Percentiles rank a stretch among this genome's conserved stretches.
These are phyloP conservation scores for Microctenopoma lineatum DNA, from an alignment of 2,797 vertebrate genomes.

Conservation along the genomic window DNA sequence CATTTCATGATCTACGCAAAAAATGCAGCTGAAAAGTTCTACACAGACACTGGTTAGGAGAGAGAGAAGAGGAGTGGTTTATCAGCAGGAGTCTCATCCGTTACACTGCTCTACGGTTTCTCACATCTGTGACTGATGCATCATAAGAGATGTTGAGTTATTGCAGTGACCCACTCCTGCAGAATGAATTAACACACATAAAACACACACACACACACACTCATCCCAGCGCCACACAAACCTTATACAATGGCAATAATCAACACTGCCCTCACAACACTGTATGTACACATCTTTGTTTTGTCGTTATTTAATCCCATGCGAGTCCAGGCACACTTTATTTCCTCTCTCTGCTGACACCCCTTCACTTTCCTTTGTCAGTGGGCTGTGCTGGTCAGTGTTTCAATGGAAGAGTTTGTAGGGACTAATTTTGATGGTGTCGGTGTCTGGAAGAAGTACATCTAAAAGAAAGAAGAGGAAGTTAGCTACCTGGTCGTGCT, in stretches of 20 bases:
- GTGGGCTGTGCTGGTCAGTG: conserved; percentile 27
- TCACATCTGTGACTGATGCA: too few species aligned
- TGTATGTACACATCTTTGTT: neutral
- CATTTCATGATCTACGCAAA: too few species aligned
- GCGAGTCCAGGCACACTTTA: conserved; percentile 6
- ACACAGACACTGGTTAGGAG: too few species aligned
- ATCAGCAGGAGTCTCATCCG: too few species aligned
- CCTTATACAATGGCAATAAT: conserved; percentile 5
- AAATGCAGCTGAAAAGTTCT: too few species aligned
- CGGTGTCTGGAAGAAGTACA: conserved; percentile 81
- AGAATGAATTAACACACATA: conserved; percentile 24
- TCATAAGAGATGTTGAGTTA: conserved; percentile 25
- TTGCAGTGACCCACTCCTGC: conserved; percentile 25
- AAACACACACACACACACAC: neutral
- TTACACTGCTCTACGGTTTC: too few species aligned
- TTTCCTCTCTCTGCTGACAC: neutral
- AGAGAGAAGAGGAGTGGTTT: too few species aligned
- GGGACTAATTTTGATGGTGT: neutral
- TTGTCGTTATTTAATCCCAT: conserved; percentile 1
- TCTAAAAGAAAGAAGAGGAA: conserved; percentile 56
- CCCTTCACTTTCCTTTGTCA: conserved; percentile 37
- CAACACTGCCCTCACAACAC: neutral
- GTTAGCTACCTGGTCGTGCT: neutral
- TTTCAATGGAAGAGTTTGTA: conserved; percentile 1
- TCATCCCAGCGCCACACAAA: neutral